Percentiles rank a stretch among this genome's conserved stretches.
These are phyloP conservation scores for Cephus runcator DNA, from an alignment of 2,888 invertebrate genomes.

Conservation along the genomic window DNA sequence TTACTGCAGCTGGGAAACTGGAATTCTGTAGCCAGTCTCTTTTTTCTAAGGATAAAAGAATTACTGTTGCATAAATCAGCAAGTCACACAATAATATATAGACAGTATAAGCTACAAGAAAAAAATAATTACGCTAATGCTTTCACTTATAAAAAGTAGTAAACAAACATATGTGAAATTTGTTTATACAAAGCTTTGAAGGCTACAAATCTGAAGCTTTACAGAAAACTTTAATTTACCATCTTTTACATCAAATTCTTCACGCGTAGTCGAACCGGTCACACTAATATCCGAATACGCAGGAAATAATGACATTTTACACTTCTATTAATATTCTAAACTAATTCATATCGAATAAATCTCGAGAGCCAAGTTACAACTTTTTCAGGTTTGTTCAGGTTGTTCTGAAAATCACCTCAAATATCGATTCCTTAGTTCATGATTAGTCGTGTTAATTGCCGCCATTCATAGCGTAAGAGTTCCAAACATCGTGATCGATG, in stretches of 20 bases:
- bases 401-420: background rate
- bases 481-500: too few species aligned
- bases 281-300: slow-evolving; percentile 56
- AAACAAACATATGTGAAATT: background rate
- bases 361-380: background rate
- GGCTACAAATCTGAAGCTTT: background rate
- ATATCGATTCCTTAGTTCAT: background rate
- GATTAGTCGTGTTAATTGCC: too few species aligned
- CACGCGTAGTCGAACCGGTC: background rate
- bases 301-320: slow-evolving; percentile 66
- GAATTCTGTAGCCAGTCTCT: slow-evolving; percentile 58
- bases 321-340: background rate
- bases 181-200: background rate
- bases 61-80: background rate
- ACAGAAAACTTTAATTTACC: background rate
- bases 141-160: too few species aligned
- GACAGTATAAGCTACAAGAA: background rate
- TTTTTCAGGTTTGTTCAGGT: background rate
- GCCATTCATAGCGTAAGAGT: too few species aligned
- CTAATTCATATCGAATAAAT: background rate
- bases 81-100: background rate
- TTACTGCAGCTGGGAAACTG: slow-evolving; percentile 61
- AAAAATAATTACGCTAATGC: too few species aligned
- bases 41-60: slow-evolving; percentile 1
- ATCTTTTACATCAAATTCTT: background rate